These are phyloP conservation scores for Entomobrya proxima DNA, from an alignment of 2,888 invertebrate species.

Conservation along the genomic window DNA sequence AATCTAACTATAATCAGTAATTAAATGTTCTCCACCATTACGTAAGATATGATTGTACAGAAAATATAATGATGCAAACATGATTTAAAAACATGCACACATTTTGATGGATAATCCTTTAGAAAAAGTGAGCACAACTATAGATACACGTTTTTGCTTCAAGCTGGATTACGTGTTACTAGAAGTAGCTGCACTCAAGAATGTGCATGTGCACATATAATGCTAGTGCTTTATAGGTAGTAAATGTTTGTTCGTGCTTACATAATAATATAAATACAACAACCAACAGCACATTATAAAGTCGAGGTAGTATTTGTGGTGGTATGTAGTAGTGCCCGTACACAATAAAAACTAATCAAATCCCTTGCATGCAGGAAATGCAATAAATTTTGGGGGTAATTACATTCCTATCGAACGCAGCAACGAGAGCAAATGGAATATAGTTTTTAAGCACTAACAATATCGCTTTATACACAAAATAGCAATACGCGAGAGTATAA, in stretches of 20 bases:
- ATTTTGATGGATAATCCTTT: no score
- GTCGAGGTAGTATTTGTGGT: not conserved
- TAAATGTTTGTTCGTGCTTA: not conserved
- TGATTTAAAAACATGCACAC: no score
- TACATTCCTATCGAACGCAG: constrained; percentile 53
- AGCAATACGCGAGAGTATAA: not conserved
- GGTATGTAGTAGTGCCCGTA: constrained; percentile 2
- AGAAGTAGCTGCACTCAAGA: no score
- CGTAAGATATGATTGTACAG: no score
- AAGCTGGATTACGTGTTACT: not conserved
- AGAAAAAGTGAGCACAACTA: no score
- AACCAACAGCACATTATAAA: not conserved
- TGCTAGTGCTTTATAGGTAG: not conserved
- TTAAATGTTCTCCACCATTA: no score
- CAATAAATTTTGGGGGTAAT: constrained; percentile 64
- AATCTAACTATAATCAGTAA: no score
- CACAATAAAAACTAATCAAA: constrained; percentile 68
- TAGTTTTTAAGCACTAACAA: not conserved
- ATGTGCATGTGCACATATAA: no score
- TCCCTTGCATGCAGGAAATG: constrained; percentile 69
- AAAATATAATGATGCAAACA: no score
- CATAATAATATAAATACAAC: not conserved
- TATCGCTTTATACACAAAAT: not conserved
- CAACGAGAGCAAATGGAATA: constrained; percentile 15
- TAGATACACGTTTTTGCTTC: no score